Conservation (phyloP, 2,113 vertebrate species). For the Salvelinus alpinus region DNA sequence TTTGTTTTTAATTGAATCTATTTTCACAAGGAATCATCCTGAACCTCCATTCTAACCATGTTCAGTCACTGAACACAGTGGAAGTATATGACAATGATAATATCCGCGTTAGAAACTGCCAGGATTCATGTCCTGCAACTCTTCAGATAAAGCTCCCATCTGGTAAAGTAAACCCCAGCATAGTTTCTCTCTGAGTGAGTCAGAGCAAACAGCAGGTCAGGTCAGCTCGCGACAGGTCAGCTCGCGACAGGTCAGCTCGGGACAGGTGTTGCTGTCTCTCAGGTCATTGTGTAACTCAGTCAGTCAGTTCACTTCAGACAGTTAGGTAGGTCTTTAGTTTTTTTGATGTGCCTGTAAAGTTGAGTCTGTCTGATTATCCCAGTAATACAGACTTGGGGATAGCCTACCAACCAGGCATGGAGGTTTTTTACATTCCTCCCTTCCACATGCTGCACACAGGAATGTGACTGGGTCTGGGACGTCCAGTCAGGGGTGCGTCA, state of each 20-base stretch:
- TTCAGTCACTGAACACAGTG: not conserved
- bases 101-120: too few relatives aligned
- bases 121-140: too few relatives aligned
- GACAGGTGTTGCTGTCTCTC: not conserved
- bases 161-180: too few relatives aligned
- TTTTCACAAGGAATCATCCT: not conserved
- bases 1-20: not conserved
- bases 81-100: not conserved
- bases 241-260: not conserved
- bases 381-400: slow-evolving; percentile 14
- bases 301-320: not conserved
- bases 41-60: not conserved
- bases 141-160: too few relatives aligned
- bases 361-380: slow-evolving; percentile 31
- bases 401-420: slow-evolving; percentile 8
- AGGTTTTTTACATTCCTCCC: slow-evolving; percentile 43
- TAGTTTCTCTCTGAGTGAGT: too few relatives aligned
- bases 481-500: not conserved
- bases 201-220: too few relatives aligned
- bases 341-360: slow-evolving; percentile 1
- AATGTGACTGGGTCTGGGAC: slow-evolving; percentile 12
- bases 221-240: not conserved
- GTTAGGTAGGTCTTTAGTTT: not conserved
- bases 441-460: slow-evolving; percentile 27
- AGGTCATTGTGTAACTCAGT: slow-evolving; percentile 4